These are phyloP conservation scores for Euzophera pinguis DNA, from an alignment of 2,888 invertebrate genomes.

Conservation along the genomic window DNA sequence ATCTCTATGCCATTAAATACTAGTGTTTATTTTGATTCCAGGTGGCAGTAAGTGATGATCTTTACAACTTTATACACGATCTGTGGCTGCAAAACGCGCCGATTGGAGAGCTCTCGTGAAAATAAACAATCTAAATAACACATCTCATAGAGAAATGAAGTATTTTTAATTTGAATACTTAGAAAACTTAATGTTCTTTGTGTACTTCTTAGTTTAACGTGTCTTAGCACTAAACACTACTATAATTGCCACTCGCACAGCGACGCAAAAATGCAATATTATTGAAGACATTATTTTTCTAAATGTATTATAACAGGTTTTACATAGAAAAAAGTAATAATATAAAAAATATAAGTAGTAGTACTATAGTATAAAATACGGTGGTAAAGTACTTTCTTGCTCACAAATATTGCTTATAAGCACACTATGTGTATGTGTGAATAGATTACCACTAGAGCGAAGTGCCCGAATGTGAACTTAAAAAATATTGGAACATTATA, in stretches of 20 bases:
- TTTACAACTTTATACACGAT: constrained; percentile 97
- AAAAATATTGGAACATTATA: neutral
- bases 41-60: constrained; percentile 94
- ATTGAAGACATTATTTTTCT: no score
- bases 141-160: neutral
- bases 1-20: neutral
- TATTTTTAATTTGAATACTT: no score
- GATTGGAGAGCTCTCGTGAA: constrained; percentile 96
- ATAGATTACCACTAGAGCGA: neutral
- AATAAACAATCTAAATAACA: neutral
- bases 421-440: neutral
- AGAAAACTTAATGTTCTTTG: no score
- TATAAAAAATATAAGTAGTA: neutral
- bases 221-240: neutral
- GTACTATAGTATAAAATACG: neutral
- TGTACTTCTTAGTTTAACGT: neutral
- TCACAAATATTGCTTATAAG: constrained; percentile 3
- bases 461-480: neutral
- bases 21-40: constrained; percentile 46
- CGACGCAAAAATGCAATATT: no score
- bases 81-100: constrained; percentile 98
- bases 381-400: neutral
- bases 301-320: no score
- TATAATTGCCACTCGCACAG: neutral
- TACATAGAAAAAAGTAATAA: no score